Base-by-base conservation (phyloP, 2,888 invertebrate genomes). In the Protophormia terraenovae region DNA sequence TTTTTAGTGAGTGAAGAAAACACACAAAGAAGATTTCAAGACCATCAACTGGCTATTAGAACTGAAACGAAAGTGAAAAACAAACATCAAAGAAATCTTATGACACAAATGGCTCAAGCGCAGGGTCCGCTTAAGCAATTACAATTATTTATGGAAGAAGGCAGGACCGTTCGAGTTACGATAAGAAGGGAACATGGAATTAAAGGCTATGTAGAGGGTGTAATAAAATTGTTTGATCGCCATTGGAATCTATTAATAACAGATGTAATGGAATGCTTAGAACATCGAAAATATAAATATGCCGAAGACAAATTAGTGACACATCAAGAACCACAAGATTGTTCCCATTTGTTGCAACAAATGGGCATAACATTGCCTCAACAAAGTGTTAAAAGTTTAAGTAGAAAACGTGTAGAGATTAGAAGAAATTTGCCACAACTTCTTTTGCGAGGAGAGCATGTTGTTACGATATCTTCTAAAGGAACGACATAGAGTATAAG, bases 231-330 rank as follows among this genome's bases (percentile, higher is more conserved):
- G 2, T 99, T 97, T 92, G 99, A 99, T 93, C 98, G 97, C 90
- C 97, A 98, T 91, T 98, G 97, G 96, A 99, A 99, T 93, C 92
- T 99, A 88, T 96, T 97, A 5, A 93, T 98, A 72, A 94, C 94
- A 78, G 97, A 98, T 90, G 97, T 97, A 2, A 94, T 95, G 32
- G 98, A 98, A 93, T 93, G 95, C 3, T 98, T 97, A 96, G 95
- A 94, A 71, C 94, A 96, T 86, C 94, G 95, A 10, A 93, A 93
- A 87, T 90, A 88, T 75, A 90, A 90, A 53, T 92, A 89, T 83
- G 90, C 90, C 0, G 88, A 90, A 14, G 90, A 91, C 78, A 91
- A 91, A 27, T 86, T 89, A 29, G 87, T 87, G 69, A 27, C 7
- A 1, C 82, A 62, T 14, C 88, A 88, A 45, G 82, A 89, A 53